Evolutionary conservation across 2,797 vertebrate species (phyloP), one percentile per base, ranked within the genome.

Genomic region (Salarias fasciatus): DNA sequence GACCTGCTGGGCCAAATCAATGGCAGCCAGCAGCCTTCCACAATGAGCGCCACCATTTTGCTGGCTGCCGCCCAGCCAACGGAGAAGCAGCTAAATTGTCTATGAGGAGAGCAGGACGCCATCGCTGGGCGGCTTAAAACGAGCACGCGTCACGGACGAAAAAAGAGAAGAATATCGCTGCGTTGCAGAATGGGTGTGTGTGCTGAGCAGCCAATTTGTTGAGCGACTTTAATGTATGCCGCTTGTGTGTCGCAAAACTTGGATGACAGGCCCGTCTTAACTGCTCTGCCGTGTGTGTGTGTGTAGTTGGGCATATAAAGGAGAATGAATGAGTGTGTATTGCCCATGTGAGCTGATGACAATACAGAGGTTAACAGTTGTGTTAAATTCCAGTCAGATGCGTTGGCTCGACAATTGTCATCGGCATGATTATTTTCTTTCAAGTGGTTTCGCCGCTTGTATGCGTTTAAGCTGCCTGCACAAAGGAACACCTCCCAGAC

Each of bases 1-100:
- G 82, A 86, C 75, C 79, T 36, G 80, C 80, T 79, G 88, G 83
- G 82, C 82, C 83, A 86, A 90, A 91, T 91, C 90, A 90, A 88
- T 89, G 84, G 84, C 82, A 86, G 85, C 86, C 88, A 87, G 80
- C 85, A 85, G 84, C 82, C 76, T 77, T 87, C 69, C 71, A 83
- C 83, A 85, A 79, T 80, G 72, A 87, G 74, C 66, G 66, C 86
- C 83, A 87, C 87, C 86, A 84, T 88, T 87, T 90, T 63, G 79
- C 87, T 89, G 88, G 87, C 85, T 77, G 75, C 70, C 64, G 51
- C 75, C 86, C 87, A 87, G 76, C 44, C 80, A 76, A 66, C 61
- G 72, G 55, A 82, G 75, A 64, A 64, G 77, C 74, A 53, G 74
- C 77, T 84, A 84, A 88, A 85, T 70, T 60, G 77, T 87, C 80